Evolutionary conservation across 1,140 invertebrate genomes (phyloP).

Genomic region (Zaprionus taronus): DNA sequence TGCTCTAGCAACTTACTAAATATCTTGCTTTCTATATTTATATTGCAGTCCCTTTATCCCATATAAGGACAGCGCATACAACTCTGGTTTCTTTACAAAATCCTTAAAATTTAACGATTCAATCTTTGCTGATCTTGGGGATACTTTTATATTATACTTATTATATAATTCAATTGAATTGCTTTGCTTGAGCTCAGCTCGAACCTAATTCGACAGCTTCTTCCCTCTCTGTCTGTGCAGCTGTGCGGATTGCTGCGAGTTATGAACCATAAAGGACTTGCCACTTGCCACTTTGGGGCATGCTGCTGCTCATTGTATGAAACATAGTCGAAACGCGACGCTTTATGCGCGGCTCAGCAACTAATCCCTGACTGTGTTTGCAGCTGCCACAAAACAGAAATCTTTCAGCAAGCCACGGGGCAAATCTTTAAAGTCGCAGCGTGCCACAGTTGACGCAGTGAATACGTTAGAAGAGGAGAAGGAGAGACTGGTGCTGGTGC

Average conservation of each 20-base stretch:
- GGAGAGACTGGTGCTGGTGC: background rate
- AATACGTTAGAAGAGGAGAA: background rate
- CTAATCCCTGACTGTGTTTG: slow-evolving; percentile 65
- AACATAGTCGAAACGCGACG: slow-evolving; percentile 47
- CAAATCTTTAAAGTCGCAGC: slow-evolving; percentile 67
- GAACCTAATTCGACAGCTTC: slow-evolving; percentile 4
- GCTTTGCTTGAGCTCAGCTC: slow-evolving; percentile 35
- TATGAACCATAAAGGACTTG: slow-evolving; percentile 51
- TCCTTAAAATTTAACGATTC: background rate
- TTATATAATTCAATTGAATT: slow-evolving; percentile 39
- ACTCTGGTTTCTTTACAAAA: background rate
- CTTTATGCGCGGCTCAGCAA: slow-evolving; percentile 67
- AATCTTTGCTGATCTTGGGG: background rate
- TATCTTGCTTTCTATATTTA: too few species aligned
- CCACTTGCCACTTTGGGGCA: slow-evolving; percentile 34
- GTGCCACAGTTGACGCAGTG: slow-evolving; percentile 12
- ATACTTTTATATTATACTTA: background rate
- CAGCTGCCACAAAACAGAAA: slow-evolving; percentile 62
- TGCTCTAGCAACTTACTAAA: too few species aligned
- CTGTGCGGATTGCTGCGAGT: slow-evolving; percentile 25
- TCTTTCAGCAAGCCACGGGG: slow-evolving; percentile 41
- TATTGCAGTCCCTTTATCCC: too few species aligned
- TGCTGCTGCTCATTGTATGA: slow-evolving; percentile 37
- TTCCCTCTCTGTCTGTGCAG: background rate
- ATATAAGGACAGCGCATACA: too few species aligned